Conservation (phyloP, 2,797 vertebrate genomes). For the Chaunax sp. region DNA sequence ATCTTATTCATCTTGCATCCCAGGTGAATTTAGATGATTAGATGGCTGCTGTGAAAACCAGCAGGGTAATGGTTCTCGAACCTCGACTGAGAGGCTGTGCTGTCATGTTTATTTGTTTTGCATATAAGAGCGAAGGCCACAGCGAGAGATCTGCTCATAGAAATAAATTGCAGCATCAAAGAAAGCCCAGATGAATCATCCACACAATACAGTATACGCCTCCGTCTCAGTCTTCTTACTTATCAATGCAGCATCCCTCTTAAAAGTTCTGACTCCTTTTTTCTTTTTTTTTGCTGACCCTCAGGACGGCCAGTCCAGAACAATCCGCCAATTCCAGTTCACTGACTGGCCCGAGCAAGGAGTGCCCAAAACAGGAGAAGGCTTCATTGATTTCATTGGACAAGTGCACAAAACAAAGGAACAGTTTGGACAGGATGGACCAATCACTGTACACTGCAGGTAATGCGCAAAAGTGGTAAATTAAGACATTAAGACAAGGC, state of each 20-base stretch:
- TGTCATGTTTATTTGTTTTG: constrained; percentile 7
- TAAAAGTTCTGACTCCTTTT: constrained; percentile 18
- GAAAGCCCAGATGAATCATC: not conserved
- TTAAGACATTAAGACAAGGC: not conserved
- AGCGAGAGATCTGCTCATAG: not conserved
- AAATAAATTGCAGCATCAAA: not conserved
- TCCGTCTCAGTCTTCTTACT: not conserved
- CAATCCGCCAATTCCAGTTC: constrained; percentile 98
- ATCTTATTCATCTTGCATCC: constrained; percentile 23
- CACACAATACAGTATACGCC: not conserved
- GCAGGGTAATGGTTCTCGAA: constrained; percentile 15
- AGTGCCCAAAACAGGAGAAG: constrained; percentile 96
- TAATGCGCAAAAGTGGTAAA: constrained; percentile 47
- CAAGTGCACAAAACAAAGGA: constrained; percentile 99
- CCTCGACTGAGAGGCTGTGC: constrained; percentile 2
- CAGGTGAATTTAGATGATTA: constrained; percentile 47
- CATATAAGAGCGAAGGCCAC: not conserved
- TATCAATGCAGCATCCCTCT: not conserved
- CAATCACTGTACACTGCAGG: constrained; percentile 98
- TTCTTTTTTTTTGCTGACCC: not conserved
- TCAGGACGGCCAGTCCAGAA: constrained; percentile 95
- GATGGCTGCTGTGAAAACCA: constrained; percentile 11
- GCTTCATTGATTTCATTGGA: constrained; percentile 97
- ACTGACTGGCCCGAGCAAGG: constrained; percentile 98
- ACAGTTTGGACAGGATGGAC: constrained; percentile 96